These are phyloP conservation scores for Protonibea diacanthus DNA, from an alignment of 2,797 vertebrate species.

Conservation along the genomic window DNA sequence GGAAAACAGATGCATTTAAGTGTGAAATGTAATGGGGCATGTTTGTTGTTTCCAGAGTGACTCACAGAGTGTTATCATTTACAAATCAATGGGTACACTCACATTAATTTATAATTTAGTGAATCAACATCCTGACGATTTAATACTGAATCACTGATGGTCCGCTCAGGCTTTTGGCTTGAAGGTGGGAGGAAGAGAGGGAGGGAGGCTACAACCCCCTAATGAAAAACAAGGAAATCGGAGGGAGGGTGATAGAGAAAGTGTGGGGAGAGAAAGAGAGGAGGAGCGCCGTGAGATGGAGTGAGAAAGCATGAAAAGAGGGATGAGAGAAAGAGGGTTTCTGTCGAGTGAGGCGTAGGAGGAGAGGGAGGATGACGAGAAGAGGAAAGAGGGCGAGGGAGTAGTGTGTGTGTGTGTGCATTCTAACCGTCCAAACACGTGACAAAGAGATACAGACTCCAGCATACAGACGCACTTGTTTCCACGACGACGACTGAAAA, in stretches of 20 bases:
- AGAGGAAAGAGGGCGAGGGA: constrained; percentile 50
- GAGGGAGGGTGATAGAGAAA: constrained; percentile 37
- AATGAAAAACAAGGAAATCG: constrained; percentile 55
- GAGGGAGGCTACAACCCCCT: constrained; percentile 55
- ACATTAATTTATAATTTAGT: constrained; percentile 71
- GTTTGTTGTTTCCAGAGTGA: constrained; percentile 56
- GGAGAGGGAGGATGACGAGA: constrained; percentile 46
- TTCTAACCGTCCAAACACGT: constrained; percentile 70
- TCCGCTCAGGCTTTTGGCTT: constrained; percentile 47
- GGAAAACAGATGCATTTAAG: constrained; percentile 49
- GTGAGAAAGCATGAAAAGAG: constrained; percentile 69
- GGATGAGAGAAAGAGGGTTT: constrained; percentile 62
- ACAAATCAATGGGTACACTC: constrained; percentile 62
- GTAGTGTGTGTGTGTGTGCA: constrained; percentile 46
- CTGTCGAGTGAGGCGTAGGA: constrained; percentile 48
- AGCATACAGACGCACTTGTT: constrained; percentile 77
- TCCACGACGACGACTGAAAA: constrained; percentile 82
- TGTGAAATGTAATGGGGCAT: constrained; percentile 52
- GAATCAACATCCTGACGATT: constrained; percentile 70
- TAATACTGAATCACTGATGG: constrained; percentile 67
- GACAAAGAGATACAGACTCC: constrained; percentile 76
- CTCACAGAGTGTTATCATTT: constrained; percentile 52
- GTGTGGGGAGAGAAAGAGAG: constrained; percentile 54
- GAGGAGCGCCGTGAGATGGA: constrained; percentile 56
- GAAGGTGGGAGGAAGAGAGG: constrained; percentile 54